Evolutionary conservation across 37 sponge, comb jelly and placozoan genomes (phyloP).

Genomic region (Chondrilla cf. caribensis): DNA sequence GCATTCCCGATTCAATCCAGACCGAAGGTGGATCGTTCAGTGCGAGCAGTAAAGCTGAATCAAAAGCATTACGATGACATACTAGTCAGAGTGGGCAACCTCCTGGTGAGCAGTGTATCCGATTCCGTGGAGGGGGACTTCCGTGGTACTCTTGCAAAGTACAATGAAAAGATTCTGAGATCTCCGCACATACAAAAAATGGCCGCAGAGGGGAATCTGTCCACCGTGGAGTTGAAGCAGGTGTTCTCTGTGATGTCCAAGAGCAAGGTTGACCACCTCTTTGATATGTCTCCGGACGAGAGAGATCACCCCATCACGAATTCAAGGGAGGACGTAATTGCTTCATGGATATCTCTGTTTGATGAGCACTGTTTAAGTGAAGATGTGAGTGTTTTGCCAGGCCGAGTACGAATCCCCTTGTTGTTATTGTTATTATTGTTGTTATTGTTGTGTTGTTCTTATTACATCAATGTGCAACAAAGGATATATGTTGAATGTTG

Average conservation of each 20-base stretch:
- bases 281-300: not conserved
- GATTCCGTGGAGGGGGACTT: not conserved
- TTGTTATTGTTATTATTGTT: not conserved
- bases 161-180: not conserved
- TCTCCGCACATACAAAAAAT: not conserved
- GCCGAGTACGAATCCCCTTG: not conserved
- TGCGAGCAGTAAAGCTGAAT: not conserved
- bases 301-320: not conserved
- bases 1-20: constrained; percentile 47
- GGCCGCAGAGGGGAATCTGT: not conserved
- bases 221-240: constrained; percentile 11
- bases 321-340: not conserved
- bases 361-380: too few species aligned
- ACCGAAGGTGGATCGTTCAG: not conserved
- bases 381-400: too few species aligned
- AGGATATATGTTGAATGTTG: too few species aligned
- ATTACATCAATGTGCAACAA: too few species aligned
- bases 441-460: too few species aligned
- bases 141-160: not conserved
- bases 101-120: not conserved
- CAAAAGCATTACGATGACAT: not conserved
- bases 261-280: not conserved
- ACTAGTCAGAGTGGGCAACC: not conserved
- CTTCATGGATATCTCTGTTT: too few species aligned
- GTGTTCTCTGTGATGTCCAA: not conserved